phyloP scores from a whole-genome alignment of 2,797 vertebrate species.

The Macropus fuliginosus region DNA sequence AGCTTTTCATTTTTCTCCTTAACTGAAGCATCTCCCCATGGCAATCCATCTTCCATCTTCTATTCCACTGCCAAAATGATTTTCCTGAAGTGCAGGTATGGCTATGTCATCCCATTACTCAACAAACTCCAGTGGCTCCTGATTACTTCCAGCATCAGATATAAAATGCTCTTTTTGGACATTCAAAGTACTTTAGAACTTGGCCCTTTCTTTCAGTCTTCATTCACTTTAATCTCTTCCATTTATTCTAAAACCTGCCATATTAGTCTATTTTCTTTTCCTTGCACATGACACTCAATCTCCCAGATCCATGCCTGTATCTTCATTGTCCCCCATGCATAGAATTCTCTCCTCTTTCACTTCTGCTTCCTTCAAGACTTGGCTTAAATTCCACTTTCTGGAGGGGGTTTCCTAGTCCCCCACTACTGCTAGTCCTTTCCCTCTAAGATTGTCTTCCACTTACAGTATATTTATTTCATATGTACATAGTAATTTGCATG shows the following conservation, averaged over 20 bases:
- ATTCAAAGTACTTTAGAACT: not conserved
- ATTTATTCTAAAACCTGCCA: not conserved
- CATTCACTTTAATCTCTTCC: not conserved
- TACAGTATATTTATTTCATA: not conserved
- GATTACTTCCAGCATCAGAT: not conserved
- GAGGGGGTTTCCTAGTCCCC: not conserved
- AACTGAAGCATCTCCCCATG: not conserved
- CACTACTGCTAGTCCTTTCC: not conserved
- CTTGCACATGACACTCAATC: not conserved
- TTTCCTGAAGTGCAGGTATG: not conserved
- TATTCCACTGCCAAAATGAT: not conserved
- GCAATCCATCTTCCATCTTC: not conserved
- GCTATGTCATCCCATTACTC: not conserved
- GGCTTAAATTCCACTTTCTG: not conserved
- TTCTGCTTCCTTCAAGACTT: not conserved
- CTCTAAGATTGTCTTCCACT: not conserved
- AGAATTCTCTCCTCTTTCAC: not conserved
- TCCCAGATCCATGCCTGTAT: not conserved
- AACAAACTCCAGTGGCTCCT: not conserved
- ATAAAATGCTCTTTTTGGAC: not conserved
- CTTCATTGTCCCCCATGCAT: not conserved
- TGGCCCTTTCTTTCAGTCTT: not conserved
- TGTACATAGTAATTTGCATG: not conserved
- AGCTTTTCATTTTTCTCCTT: not conserved
- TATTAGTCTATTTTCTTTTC: not conserved